These are phyloP conservation scores for Trogon melanurus DNA, from an alignment of 2,113 vertebrate genomes.

Conservation along the genomic window DNA sequence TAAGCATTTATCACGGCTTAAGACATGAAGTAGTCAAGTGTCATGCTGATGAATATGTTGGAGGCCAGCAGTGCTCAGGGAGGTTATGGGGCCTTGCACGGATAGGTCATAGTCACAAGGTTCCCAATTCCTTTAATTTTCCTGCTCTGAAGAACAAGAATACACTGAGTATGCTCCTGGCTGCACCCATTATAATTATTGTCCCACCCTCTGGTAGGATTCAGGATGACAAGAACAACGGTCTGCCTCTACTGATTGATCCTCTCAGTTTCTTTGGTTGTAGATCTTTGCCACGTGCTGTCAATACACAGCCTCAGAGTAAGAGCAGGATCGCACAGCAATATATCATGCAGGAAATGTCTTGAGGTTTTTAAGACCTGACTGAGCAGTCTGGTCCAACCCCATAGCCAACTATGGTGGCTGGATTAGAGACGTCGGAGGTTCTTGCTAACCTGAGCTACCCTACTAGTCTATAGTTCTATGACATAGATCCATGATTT, in stretches of 20 bases:
- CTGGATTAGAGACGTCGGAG: background rate
- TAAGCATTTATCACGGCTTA: background rate
- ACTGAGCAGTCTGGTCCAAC: background rate
- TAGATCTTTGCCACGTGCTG: background rate
- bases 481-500: background rate
- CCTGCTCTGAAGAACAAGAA: background rate
- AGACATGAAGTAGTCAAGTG: background rate
- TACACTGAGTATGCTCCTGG: background rate
- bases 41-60: background rate
- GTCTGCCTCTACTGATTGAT: background rate
- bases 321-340: background rate
- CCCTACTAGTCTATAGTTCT: background rate
- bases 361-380: background rate
- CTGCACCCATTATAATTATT: background rate
- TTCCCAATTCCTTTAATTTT: background rate
- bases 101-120: background rate
- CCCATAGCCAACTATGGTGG: background rate
- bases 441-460: background rate
- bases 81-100: background rate
- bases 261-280: background rate
- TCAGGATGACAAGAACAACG: background rate
- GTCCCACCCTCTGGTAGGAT: background rate
- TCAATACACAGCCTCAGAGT: background rate
- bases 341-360: background rate
- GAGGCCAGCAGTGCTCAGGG: background rate